These are phyloP conservation scores for Poecilia wingei DNA, from an alignment of 2,797 vertebrate genomes.

Conservation along the genomic window DNA sequence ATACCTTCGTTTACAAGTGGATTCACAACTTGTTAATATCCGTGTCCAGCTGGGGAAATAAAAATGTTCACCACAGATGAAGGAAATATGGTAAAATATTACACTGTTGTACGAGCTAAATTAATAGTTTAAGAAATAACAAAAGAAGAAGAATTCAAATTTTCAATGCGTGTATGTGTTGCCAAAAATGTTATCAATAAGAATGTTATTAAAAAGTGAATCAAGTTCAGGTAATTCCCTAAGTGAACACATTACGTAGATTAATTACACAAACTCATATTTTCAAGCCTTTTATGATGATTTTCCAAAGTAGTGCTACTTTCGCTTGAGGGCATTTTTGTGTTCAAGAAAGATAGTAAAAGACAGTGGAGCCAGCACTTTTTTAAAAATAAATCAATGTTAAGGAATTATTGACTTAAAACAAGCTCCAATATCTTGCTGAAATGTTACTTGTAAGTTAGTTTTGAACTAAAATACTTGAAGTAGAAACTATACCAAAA, in stretches of 20 bases:
- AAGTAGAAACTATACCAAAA: no score
- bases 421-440: no score
- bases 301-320: no score
- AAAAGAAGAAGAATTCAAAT: not conserved
- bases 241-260: not conserved
- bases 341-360: no score
- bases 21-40: conserved; percentile 42
- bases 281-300: not conserved
- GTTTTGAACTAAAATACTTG: no score
- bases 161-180: not conserved
- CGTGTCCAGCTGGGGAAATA: conserved; percentile 48
- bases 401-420: no score
- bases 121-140: not conserved
- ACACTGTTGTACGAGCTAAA: not conserved
- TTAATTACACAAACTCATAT: not conserved
- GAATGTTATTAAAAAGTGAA: not conserved
- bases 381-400: no score
- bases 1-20: conserved; percentile 72
- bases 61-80: conserved; percentile 1
- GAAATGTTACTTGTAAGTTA: no score
- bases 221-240: not conserved
- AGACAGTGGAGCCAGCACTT: no score
- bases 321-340: no score
- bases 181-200: not conserved
- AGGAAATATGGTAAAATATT: not conserved